These are phyloP conservation scores for Plestiodon gilberti DNA, from an alignment of 2,113 vertebrate genomes.

Conservation along the genomic window DNA sequence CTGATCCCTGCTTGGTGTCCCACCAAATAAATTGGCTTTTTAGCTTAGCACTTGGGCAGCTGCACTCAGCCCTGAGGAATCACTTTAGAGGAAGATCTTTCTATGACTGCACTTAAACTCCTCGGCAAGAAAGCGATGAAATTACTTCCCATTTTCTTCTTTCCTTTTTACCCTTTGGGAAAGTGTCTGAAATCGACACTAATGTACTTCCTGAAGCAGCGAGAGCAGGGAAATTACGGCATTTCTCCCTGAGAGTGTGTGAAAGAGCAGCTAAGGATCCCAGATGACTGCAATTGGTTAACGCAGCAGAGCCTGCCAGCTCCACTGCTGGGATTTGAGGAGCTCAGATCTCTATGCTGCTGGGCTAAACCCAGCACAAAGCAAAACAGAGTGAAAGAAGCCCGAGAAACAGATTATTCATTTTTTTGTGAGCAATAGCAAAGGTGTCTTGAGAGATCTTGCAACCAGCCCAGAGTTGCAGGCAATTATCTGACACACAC, in stretches of 20 bases:
- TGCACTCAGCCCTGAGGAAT: not conserved
- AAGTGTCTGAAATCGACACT: constrained; percentile 15
- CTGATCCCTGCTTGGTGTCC: not conserved
- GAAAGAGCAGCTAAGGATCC: not conserved
- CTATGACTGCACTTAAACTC: constrained; percentile 6
- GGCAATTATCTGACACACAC: not conserved
- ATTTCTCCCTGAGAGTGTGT: not conserved
- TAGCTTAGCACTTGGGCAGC: not conserved
- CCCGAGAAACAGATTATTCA: not conserved
- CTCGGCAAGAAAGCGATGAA: constrained; percentile 2
- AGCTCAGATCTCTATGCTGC: not conserved
- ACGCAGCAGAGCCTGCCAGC: not conserved
- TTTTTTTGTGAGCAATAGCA: not conserved
- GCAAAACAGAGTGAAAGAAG: not conserved
- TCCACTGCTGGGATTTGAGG: constrained; percentile 8
- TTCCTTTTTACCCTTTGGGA: not conserved
- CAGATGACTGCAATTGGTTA: not conserved
- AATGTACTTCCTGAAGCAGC: not conserved
- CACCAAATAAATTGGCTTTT: not conserved
- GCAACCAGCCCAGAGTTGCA: not conserved
- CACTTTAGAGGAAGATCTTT: constrained; percentile 28
- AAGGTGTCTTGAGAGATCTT: not conserved
- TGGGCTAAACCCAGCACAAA: not conserved
- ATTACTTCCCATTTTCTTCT: constrained; percentile 10
- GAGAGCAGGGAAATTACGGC: not conserved